Evolutionary conservation across 2,888 invertebrate species (phyloP), one percentile per base, ranked within the genome.

Genomic region (Steinernema scapterisci): DNA sequence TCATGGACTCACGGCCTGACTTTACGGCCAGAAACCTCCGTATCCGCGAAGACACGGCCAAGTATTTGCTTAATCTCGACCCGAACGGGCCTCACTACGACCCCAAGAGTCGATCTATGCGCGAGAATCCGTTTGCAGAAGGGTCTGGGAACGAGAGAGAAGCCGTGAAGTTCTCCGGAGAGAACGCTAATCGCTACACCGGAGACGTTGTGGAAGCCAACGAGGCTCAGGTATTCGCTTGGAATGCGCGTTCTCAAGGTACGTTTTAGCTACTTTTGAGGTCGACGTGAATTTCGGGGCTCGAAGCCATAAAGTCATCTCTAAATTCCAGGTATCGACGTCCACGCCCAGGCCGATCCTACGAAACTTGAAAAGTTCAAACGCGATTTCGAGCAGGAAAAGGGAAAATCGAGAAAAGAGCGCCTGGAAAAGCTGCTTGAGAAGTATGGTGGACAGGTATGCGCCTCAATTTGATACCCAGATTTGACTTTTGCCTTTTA

Each of bases 31-130:
- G 99, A 84, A 99, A 99, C 90, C 90, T 99, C 82, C 92, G 99
- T 84, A 99, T 99, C 82, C 91, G 99, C 84, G 99, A 99, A 89
- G 99, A 99, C 88, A 97, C 97, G 0, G 99, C 99, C 0, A 99
- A 99, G 89, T 99, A 99, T 89, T 89, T 99, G 79, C 91, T 95
- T 75, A 99, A 99, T 89, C 90, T 99, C 86, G 96, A 97, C 90
- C 94, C 94, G 0, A 95, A 95, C 88, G 97, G 97, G 0, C 97
- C 99, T 0, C 97, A 96, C 90, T 99, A 99, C 89, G 99, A 99
- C 89, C 99, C 99, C 0, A 99, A 99, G 90, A 97, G 97, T 0
- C 91, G 99, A 75, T 95, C 97, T 0, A 99, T 99, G 99, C 92
- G 99, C 79, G 97, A 97, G 83, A 95, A 96, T 90, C 96, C 96